Evolutionary conservation across 37 sponge, comb jelly and placozoan genomes (phyloP), one percentile per base, ranked within the genome.

Genomic region (Oscarella lobularis): DNA sequence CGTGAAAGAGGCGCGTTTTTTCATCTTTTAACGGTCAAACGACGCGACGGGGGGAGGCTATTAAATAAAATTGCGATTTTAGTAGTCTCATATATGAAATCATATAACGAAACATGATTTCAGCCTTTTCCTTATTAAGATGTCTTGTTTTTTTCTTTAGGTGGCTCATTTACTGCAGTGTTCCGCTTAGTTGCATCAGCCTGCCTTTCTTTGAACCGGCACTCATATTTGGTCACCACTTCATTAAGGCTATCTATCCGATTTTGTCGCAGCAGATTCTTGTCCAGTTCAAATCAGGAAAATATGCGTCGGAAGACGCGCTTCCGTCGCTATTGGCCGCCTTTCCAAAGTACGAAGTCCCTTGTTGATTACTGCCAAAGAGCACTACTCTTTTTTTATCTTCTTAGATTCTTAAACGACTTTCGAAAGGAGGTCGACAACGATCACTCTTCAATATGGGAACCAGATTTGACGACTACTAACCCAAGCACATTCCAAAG

Each of bases 81-180:
- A n/a, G n/a, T n/a, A n/a, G n/a, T n/a, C n/a, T n/a, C n/a, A n/a
- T n/a, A n/a, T n/a, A n/a, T n/a, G n/a, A n/a, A n/a, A n/a, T n/a
- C 60, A 48, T 27, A 20, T 20, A 48, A 48, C 14, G 14, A 48
- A 48, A 48, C 20, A 48, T 9, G 20, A 48, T 9, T 48, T 9
- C 20, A 27, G 9, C 60, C 20, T 27, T 48, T 48, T 48, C 9
- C 9, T 48, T 48, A 20, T 20, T 48, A 20, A 48, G 9, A 48
- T 27, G 60, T 27, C 9, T 48, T 20, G 20, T 20, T 48, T 48
- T 9, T 27, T 48, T 9, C 20, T 48, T 48, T 48, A 94, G 95
- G 76, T 94, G 95, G 95, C 75, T 94, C 39, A 79, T 83, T 40
- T 87, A 87, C 76, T 94, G 95, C 66, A 87, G 86, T 76, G 88